Evolutionary conservation across 30 jellyfish, hydroid and myxozoan species (phyloP), one percentile per base, ranked within the genome.

Genomic region (Hydractinia symbiolongicarpus): DNA sequence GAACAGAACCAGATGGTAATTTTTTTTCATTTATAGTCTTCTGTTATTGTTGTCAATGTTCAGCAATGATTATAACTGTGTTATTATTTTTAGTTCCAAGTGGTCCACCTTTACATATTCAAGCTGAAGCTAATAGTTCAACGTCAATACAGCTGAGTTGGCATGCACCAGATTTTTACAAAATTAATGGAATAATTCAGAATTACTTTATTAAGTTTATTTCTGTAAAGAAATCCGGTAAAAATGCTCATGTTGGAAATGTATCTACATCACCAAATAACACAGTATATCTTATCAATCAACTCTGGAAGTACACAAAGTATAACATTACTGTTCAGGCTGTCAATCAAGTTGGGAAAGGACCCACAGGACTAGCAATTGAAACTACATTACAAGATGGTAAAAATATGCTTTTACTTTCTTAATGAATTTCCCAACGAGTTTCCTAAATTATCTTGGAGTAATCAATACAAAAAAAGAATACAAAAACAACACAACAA

Each of bases 91-190:
- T 64, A 64, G 74, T 64, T 1, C 74, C 74, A 4, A 64, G 52
- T n/a, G 74, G 74, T 7, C 19, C 19, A 64, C 74, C 74, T n/a
- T n/a, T 1, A 4, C 19, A 51, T 64, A n/a, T 64, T 51, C 19
- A 64, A 64, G 5, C 74, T 4, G 7, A 44, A 44, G 40, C 52
- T 51, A 4, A 64, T 0, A n/a, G 52, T 7, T 64, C 74, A 7
- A 64, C 74, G 4, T 64, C 74, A 7, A 64, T 64, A n/a, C 40
- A 64, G 9, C 74, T 64, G 74, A 64, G 74, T 64, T 64, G 74
- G 74, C 9, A 4, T 64, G 52, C 9, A n/a, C 74, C 74, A 64
- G 74, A 64, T 64, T 13, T 64, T 64, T 64, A 64, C 40, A 51
- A 64, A 1, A 64, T 44, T 1, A 64, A 64, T 64, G 74, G 74